Evolutionary conservation across 2,797 vertebrate species (phyloP).

Genomic region (Dipus sagitta): DNA sequence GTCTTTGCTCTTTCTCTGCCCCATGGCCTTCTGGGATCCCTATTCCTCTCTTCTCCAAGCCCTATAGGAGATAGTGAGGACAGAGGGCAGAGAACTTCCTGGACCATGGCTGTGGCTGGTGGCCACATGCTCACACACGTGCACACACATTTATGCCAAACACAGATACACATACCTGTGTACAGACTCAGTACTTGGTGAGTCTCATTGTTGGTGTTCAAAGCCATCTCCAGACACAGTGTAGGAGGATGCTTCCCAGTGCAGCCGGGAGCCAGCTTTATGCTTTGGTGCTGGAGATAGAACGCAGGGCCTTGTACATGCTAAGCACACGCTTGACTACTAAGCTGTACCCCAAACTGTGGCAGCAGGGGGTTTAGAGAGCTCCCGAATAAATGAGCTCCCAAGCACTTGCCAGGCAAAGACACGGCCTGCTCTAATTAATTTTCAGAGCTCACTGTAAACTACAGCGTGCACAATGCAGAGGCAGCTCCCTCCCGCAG

Average conservation of each 20-base stretch:
- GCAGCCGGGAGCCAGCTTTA: not conserved
- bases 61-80: not conserved
- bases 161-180: not conserved
- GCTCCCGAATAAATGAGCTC: not conserved
- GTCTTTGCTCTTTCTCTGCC: too few relatives aligned
- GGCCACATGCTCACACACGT: rapidly evolving
- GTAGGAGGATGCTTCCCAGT: not conserved
- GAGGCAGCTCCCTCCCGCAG: not conserved
- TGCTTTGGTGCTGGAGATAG: not conserved
- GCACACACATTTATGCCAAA: too few relatives aligned
- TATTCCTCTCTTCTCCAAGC: rapidly evolving
- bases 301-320: not conserved
- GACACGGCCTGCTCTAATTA: not conserved
- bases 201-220: rapidly evolving
- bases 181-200: not conserved
- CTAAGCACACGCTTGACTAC: not conserved
- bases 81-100: not conserved
- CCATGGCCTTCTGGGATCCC: not conserved
- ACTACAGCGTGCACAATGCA: not conserved
- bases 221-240: not conserved
- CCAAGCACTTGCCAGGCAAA: not conserved
- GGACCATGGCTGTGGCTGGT: rapidly evolving
- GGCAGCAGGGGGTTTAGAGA: not conserved
- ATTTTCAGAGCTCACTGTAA: not conserved
- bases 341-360: not conserved